Percentiles rank a stretch among this genome's conserved stretches.
These are phyloP conservation scores for Cactoblastis cactorum DNA, from an alignment of 2,888 invertebrate genomes.

Conservation along the genomic window DNA sequence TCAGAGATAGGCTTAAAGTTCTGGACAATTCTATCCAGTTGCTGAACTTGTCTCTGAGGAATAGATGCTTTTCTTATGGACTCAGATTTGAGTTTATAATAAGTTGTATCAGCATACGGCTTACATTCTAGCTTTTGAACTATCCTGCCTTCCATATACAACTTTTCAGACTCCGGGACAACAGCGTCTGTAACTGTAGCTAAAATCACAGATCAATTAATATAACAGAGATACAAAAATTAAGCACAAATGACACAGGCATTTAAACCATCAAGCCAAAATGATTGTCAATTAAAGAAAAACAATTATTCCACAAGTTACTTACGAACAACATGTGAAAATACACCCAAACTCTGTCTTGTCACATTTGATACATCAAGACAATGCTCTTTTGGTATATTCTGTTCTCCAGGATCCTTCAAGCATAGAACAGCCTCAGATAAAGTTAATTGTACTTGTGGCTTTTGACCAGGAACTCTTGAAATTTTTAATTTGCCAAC, in stretches of 20 bases:
- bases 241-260: no score
- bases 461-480: constrained; percentile 87
- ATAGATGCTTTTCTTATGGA: constrained; percentile 92
- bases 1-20: constrained; percentile 96
- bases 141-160: constrained; percentile 95
- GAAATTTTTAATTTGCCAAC: constrained; percentile 95
- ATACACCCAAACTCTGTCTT: constrained; percentile 94
- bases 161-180: constrained; percentile 88
- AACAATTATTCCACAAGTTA: constrained; percentile 25
- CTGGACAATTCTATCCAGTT: constrained; percentile 91
- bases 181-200: constrained; percentile 83
- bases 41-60: constrained; percentile 91
- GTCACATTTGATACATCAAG: constrained; percentile 95
- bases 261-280: no score
- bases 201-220: constrained; percentile 37
- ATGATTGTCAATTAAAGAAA: background rate
- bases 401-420: constrained; percentile 87
- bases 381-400: constrained; percentile 94
- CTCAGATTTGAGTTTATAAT: constrained; percentile 94
- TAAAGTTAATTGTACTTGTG: constrained; percentile 92
- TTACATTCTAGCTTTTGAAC: constrained; percentile 97
- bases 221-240: no score
- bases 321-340: constrained; percentile 90
- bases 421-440: constrained; percentile 89
- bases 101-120: constrained; percentile 91